phyloP scores from a whole-genome alignment of 1,140 invertebrate genomes.

The Pygmarrhopalites habei region DNA sequence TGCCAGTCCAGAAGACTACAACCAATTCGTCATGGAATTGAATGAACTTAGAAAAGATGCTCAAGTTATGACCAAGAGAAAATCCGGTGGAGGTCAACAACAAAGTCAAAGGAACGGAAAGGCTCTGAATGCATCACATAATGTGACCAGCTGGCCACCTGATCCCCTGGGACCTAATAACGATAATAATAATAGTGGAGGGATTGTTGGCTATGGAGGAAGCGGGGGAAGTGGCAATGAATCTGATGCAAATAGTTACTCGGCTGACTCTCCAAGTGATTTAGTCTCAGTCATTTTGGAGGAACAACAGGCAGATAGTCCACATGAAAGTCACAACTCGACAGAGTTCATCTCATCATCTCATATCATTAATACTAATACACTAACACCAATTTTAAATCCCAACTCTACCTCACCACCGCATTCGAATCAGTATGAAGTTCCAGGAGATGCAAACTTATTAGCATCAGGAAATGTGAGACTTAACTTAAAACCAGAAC shows the following conservation, averaged over 20 bases:
- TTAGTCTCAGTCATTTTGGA: constrained; percentile 25
- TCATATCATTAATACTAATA: constrained; percentile 2
- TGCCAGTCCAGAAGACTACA: constrained; percentile 19
- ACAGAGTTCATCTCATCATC: neutral
- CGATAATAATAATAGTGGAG: too few species aligned
- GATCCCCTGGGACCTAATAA: too few species aligned
- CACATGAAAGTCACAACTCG: neutral
- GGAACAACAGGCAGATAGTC: constrained; percentile 12
- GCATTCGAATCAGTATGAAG: too few species aligned
- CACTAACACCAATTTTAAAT: neutral
- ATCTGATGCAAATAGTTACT: too few species aligned
- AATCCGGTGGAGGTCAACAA: neutral
- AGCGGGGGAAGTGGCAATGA: too few species aligned
- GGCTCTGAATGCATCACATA: neutral
- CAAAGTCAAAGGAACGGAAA: neutral
- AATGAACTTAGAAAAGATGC: constrained; percentile 23
- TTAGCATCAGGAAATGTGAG: too few species aligned
- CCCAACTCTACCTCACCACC: constrained; percentile 1
- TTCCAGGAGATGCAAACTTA: too few species aligned
- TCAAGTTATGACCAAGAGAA: constrained; percentile 8
- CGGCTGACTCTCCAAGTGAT: constrained; percentile 21
- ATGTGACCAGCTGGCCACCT: too few species aligned
- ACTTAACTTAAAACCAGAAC: neutral
- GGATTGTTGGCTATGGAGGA: too few species aligned
- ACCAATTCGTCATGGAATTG: constrained; percentile 25